Evolutionary conservation across 1,140 invertebrate genomes (phyloP).

Genomic region (Zaprionus vittiger): DNA sequence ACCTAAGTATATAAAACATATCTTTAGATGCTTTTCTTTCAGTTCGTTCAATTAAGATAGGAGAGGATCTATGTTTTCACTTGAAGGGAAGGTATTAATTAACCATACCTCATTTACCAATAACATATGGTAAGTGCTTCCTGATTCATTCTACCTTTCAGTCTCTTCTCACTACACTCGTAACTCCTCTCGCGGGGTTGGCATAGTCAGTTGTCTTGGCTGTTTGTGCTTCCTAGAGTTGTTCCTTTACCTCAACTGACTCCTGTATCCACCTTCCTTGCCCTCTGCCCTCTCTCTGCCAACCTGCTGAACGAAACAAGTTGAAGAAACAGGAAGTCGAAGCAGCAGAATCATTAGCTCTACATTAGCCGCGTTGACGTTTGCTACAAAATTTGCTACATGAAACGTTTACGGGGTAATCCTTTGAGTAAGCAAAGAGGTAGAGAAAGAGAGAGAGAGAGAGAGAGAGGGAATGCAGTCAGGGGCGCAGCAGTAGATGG

Average conservation of each 20-base stretch:
- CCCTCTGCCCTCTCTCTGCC: neutral
- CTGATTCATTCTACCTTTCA: neutral
- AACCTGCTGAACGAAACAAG: neutral
- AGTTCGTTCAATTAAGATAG: no score
- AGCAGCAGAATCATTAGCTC: constrained; percentile 44
- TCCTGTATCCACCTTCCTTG: neutral
- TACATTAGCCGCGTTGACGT: constrained; percentile 48
- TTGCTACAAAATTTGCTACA: constrained; percentile 48
- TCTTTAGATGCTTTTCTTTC: no score
- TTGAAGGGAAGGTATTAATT: neutral
- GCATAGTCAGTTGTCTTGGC: neutral
- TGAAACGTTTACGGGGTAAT: constrained; percentile 52
- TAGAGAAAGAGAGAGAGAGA: no score
- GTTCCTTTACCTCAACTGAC: neutral
- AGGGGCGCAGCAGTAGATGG: neutral
- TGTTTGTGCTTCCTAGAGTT: neutral
- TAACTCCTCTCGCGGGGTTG: no score
- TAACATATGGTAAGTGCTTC: neutral
- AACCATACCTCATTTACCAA: neutral
- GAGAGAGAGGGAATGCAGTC: constrained; percentile 20
- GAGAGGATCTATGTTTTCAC: neutral
- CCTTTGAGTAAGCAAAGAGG: constrained; percentile 50
- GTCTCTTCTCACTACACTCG: neutral
- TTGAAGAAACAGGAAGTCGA: neutral
- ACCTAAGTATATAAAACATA: no score